Percentiles rank a stretch among this genome's conserved stretches.
phyloP scores from a whole-genome alignment of 1,140 invertebrate genomes.

The Stratiolaelaps scimitus region DNA sequence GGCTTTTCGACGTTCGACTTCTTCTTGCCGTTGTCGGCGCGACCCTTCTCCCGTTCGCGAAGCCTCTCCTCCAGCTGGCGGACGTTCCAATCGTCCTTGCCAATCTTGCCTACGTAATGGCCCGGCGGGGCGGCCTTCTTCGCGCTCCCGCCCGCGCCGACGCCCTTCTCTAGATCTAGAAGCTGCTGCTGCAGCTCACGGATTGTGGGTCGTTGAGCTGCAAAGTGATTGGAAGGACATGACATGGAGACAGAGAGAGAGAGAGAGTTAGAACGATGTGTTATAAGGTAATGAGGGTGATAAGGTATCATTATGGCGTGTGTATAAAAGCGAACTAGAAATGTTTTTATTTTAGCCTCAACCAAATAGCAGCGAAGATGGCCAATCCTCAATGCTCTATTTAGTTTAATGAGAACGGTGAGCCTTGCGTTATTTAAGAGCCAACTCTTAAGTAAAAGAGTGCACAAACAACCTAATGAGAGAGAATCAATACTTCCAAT shows the following conservation, averaged over 20 bases:
- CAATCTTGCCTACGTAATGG: conserved; percentile 55
- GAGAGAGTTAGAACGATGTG: background rate
- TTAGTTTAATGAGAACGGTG: no score
- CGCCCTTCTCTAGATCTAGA: conserved; percentile 9
- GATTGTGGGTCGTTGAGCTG: conserved; percentile 2
- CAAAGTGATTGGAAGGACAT: conserved; percentile 28
- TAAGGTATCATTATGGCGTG: no score
- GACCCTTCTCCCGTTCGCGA: conserved; percentile 42
- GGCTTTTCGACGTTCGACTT: conserved; percentile 53
- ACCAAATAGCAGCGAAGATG: no score
- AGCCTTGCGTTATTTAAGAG: no score
- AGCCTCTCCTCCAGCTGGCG: conserved; percentile 66
- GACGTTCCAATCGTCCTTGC: conserved; percentile 80
- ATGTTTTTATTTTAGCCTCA: no score
- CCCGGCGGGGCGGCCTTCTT: conserved; percentile 32
- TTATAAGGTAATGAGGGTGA: no score
- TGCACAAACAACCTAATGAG: no score
- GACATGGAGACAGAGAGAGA: background rate
- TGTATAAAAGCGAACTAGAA: no score
- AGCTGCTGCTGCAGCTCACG: conserved; percentile 14
- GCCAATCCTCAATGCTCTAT: no score
- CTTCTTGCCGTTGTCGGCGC: conserved; percentile 45
- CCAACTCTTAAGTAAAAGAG: no score
- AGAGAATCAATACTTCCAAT: no score
- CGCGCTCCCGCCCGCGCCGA: conserved; percentile 27